Evolutionary conservation across 2,113 vertebrate genomes (phyloP).

Genomic region (Sylvilagus bachmani): DNA sequence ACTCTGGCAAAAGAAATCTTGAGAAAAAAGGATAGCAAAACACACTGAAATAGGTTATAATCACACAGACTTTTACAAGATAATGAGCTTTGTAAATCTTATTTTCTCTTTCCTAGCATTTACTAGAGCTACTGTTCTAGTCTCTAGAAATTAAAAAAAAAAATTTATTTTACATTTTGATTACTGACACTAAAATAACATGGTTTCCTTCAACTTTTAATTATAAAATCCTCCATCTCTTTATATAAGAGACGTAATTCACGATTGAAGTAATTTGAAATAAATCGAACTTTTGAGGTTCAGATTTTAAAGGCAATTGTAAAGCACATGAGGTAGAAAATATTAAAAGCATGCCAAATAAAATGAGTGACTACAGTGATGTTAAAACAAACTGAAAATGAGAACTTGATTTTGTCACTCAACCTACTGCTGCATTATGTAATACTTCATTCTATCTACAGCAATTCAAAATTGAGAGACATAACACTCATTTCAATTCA

Average conservation of each 20-base stretch:
- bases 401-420: conserved; percentile 52
- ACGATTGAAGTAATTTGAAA: neutral
- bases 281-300: accelerated
- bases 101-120: neutral
- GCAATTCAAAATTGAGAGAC: neutral
- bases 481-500: neutral
- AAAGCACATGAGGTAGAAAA: conserved; percentile 28
- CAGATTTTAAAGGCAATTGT: conserved; percentile 45
- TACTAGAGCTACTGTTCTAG: neutral
- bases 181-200: neutral
- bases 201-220: neutral
- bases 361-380: conserved; percentile 61
- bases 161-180: neutral
- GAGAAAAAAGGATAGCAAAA: neutral
- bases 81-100: neutral
- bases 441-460: neutral
- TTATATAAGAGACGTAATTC: neutral
- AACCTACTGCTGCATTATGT: neutral
- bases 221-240: neutral
- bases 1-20: neutral
- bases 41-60: neutral
- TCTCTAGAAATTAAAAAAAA: neutral
- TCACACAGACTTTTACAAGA: neutral
- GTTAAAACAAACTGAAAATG: conserved; percentile 63
- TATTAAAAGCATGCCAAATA: conserved; percentile 10